Percentiles rank a stretch among this genome's conserved stretches.
Evolutionary conservation across 2,797 vertebrate species (phyloP).

Genomic region (Eurystomus glaucurus): DNA sequence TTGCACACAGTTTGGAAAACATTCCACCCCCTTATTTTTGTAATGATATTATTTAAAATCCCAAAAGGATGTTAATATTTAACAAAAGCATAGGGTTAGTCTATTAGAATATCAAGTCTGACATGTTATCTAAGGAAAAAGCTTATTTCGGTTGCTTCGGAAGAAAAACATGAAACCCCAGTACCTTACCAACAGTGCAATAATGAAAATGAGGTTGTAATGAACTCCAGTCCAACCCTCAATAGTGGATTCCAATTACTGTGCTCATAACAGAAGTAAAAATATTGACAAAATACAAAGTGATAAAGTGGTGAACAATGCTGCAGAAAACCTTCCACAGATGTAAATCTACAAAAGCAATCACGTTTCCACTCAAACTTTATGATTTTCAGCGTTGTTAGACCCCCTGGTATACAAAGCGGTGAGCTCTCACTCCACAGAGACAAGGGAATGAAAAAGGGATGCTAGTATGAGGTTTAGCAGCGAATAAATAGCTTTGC

Average conservation of each 20-base stretch:
- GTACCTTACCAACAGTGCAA: not conserved
- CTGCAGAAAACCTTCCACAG: not conserved
- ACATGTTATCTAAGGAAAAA: not conserved
- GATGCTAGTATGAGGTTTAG: not conserved
- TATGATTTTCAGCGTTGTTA: not conserved
- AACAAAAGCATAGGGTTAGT: not conserved
- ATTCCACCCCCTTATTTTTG: not conserved
- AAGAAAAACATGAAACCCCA: slow-evolving; percentile 33
- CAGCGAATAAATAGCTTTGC: not conserved
- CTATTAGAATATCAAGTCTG: not conserved
- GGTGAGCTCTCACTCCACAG: not conserved
- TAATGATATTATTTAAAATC: not conserved
- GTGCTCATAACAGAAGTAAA: not conserved
- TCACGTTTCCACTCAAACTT: not conserved
- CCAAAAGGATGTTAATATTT: not conserved
- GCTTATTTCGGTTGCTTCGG: not conserved
- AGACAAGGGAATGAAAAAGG: not conserved
- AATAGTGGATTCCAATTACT: not conserved
- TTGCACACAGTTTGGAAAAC: not conserved
- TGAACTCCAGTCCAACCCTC: slow-evolving; percentile 5
- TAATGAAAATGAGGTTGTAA: not conserved
- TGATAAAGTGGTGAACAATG: not conserved
- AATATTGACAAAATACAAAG: slow-evolving; percentile 4
- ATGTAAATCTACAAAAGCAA: not conserved
- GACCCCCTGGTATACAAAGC: not conserved